Conservation (phyloP, 2,888 invertebrate species). For the Blomia tropicalis region DNA sequence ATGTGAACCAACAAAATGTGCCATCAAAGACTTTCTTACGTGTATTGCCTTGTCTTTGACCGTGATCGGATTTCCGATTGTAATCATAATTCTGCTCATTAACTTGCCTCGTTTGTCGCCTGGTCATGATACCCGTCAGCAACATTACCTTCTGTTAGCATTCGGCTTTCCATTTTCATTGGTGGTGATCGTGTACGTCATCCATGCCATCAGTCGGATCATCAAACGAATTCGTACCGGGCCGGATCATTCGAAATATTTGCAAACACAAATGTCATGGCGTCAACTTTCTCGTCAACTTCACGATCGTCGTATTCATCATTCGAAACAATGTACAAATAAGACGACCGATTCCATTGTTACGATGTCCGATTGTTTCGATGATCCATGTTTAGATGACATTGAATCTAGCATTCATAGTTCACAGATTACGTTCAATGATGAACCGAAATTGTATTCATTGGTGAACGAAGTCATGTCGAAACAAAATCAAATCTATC, state of each 20-base stretch:
- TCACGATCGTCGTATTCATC: not conserved
- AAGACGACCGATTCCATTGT: not conserved
- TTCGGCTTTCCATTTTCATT: slow-evolving; percentile 23
- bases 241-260: slow-evolving; percentile 8
- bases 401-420: not conserved
- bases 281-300: slow-evolving; percentile 8
- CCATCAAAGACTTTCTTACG: slow-evolving; percentile 18
- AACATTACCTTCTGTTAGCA: slow-evolving; percentile 20
- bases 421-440: not conserved
- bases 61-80: slow-evolving; percentile 21
- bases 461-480: slow-evolving; percentile 22
- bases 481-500: slow-evolving; percentile 19
- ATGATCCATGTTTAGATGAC: not conserved
- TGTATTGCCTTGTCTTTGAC: slow-evolving; percentile 17
- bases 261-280: slow-evolving; percentile 6
- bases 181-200: slow-evolving; percentile 12
- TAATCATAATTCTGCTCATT: slow-evolving; percentile 20
- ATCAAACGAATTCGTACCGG: slow-evolving; percentile 5
- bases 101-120: slow-evolving; percentile 21
- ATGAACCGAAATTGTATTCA: slow-evolving; percentile 17
- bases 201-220: slow-evolving; percentile 9
- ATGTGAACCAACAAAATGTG: too few relatives aligned
- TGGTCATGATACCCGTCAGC: slow-evolving; percentile 20
- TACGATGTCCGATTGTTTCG: not conserved
- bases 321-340: not conserved